Percentiles rank a stretch among this genome's conserved stretches.
These are phyloP conservation scores for Chymomyza costata DNA, from an alignment of 1,140 invertebrate species.

Conservation along the genomic window DNA sequence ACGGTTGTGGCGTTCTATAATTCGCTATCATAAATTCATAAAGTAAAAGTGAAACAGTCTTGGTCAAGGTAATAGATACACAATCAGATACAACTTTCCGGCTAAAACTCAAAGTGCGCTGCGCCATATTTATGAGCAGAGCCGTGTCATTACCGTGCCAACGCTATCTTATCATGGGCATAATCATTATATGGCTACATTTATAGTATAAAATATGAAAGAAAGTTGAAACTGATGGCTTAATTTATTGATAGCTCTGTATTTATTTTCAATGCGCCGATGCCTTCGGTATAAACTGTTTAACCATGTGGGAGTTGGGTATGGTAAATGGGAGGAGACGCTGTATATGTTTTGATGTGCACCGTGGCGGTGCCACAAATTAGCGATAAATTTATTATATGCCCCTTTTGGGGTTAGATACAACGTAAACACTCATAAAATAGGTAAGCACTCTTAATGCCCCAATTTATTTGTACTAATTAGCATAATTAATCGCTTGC, in stretches of 20 bases:
- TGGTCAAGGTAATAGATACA: too few species aligned
- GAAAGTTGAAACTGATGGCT: conserved; percentile 21
- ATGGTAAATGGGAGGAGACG: not conserved
- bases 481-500: conserved; percentile 47
- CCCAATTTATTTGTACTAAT: conserved; percentile 14
- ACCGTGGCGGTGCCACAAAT: conserved; percentile 1
- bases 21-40: too few species aligned
- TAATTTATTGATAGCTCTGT: conserved; percentile 51
- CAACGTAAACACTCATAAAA: conserved; percentile 24
- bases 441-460: not conserved
- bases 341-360: not conserved
- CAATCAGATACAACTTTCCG: too few species aligned
- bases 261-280: conserved; percentile 25
- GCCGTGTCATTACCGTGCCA: too few species aligned
- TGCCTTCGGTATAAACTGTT: not conserved
- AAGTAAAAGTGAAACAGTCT: not conserved
- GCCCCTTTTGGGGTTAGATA: conserved; percentile 3
- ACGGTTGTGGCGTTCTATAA: too few species aligned
- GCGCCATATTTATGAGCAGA: too few species aligned
- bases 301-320: not conserved
- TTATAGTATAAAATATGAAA: not conserved
- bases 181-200: conserved; percentile 42
- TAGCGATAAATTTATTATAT: conserved; percentile 23
- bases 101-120: too few species aligned
- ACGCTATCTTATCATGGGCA: conserved; percentile 49